Evolutionary conservation across 2,797 vertebrate genomes (phyloP), one percentile per base, ranked within the genome.

Genomic region (Echeneis naucrates): DNA sequence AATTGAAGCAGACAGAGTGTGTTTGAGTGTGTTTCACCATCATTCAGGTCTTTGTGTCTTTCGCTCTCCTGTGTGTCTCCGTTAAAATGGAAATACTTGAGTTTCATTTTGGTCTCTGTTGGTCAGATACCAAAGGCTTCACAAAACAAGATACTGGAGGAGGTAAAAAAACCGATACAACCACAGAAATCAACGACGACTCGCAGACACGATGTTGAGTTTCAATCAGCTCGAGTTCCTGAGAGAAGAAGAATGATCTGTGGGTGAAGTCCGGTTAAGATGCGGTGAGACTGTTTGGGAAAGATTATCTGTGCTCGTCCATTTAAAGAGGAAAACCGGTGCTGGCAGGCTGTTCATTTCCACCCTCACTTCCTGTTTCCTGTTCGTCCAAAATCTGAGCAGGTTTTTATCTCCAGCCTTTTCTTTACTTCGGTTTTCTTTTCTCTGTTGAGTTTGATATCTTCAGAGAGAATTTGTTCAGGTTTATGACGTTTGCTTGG

Each of bases 41-140:
- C 77, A 38, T 84, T 81, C 75, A 64, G 77, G 64, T 82, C 72
- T 80, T 68, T 68, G 62, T 83, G 73, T 72, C 4, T 23, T 73
- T 71, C 8, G 0, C n/a, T 55, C 33, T 75, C 82, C 71, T 71
- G 53, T 44, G 78, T 68, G 71, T 57, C 54, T 81, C 70, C 58
- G 52, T 73, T 62, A 71, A 79, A 70, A 64, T 54, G 42, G 61
- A 21, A 58, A 59, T 40, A 48, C 54, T 68, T 2, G 10, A 60
- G 60, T 63, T 60, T 69, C 35, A 2, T 47, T 5, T 57, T 5
- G 17, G n/a, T 63, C 38, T 70, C 74, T 77, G 53, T 63, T 70
- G 38, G 51, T 6, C 12, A 27, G 59, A 82, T 0, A 23, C 45
- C 6, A 23, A 54, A 32, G n/a, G 16, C 5, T 42, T 80, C 72